Percentiles rank a stretch among this genome's conserved stretches.
phyloP scores from a whole-genome alignment of 2,797 vertebrate genomes.

The Trachurus trachurus region DNA sequence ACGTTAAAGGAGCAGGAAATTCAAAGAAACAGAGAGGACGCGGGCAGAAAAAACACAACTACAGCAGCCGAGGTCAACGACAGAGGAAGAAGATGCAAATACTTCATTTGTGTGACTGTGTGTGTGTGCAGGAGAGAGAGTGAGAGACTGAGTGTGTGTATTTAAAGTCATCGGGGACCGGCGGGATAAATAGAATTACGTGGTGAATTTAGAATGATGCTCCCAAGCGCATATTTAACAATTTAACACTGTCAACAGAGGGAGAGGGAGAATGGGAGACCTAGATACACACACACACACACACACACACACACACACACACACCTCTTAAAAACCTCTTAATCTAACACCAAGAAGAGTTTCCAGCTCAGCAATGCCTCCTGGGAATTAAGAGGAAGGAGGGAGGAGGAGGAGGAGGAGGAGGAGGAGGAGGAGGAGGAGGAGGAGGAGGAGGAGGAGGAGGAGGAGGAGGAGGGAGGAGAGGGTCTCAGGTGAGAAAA shows the following conservation, averaged over 20 bases:
- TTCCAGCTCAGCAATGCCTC: constrained; percentile 49
- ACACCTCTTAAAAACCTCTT: constrained; percentile 63
- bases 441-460: too few species aligned
- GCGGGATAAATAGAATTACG: constrained; percentile 88
- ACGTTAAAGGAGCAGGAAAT: constrained; percentile 35
- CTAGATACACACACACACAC: constrained; percentile 40
- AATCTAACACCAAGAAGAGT: constrained; percentile 63
- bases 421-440: not conserved
- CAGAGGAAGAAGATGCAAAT: constrained; percentile 53
- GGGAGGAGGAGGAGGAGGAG: not conserved
- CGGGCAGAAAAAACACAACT: not conserved
- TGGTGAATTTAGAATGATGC: constrained; percentile 87
- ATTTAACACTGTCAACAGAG: constrained; percentile 72
- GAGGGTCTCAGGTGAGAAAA: constrained; percentile 49
- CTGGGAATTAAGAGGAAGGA: constrained; percentile 24
- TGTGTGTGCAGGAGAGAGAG: constrained; percentile 30
- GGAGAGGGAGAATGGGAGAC: constrained; percentile 45
- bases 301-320: constrained; percentile 27
- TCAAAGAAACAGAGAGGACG: constrained; percentile 34
- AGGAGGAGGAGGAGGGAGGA: too few species aligned
- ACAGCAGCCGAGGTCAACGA: not conserved
- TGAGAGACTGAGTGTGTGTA: constrained; percentile 50
- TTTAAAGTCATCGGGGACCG: constrained; percentile 69
- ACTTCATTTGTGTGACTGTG: constrained; percentile 48
- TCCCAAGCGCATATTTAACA: constrained; percentile 70